Conservation (phyloP, 2,888 invertebrate genomes). For the Brenthis daphne region DNA sequence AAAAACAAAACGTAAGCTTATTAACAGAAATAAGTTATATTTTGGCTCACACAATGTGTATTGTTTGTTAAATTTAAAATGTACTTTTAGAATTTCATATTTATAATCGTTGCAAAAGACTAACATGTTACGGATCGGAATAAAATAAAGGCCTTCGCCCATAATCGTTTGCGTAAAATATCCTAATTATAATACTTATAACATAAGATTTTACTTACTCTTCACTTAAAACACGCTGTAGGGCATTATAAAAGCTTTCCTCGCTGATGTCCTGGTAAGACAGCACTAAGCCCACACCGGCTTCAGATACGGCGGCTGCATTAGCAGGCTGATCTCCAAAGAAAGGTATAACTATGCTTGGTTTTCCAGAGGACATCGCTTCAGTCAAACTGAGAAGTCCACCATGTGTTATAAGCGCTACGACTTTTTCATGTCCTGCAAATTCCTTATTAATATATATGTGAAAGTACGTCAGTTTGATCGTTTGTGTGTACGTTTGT, state of each 20-base stretch:
- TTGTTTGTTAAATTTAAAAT: too few species aligned
- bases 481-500: too few species aligned
- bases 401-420: constrained; percentile 83
- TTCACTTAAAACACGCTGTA: constrained; percentile 76
- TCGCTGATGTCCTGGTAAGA: constrained; percentile 77
- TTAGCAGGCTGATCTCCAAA: constrained; percentile 84
- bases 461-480: too few species aligned
- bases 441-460: neutral
- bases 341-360: constrained; percentile 83
- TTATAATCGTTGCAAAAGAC: too few species aligned
- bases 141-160: too few species aligned
- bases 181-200: too few species aligned
- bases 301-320: constrained; percentile 74
- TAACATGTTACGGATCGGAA: too few species aligned
- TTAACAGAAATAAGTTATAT: too few species aligned
- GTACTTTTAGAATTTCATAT: too few species aligned
- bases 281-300: constrained; percentile 77
- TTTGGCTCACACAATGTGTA: too few species aligned
- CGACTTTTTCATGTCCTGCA: constrained; percentile 82
- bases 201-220: constrained; percentile 69
- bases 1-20: too few species aligned
- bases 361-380: constrained; percentile 83
- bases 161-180: too few species aligned
- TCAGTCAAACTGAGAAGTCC: constrained; percentile 84
- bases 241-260: constrained; percentile 71